phyloP scores from a whole-genome alignment of 2,113 vertebrate species.

The Polyodon spathula region DNA sequence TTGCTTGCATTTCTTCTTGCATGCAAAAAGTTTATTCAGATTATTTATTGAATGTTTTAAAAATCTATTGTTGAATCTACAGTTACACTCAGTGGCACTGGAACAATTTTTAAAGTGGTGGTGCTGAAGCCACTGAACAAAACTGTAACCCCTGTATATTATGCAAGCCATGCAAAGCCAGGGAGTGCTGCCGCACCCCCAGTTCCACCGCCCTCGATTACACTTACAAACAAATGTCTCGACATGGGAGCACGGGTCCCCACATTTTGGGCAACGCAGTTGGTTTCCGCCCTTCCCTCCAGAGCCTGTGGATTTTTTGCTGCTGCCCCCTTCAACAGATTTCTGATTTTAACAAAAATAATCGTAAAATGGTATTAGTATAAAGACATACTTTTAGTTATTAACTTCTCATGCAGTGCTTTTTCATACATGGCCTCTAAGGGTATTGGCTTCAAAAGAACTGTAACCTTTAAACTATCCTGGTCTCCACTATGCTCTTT shows the following conservation, averaged over 20 bases:
- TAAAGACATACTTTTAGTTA: neutral
- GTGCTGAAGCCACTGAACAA: no score
- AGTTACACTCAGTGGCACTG: no score
- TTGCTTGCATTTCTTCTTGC: no score
- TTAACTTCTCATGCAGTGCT: neutral
- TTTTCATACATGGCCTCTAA: neutral
- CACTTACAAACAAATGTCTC: slow-evolving; percentile 97
- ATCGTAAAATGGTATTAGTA: neutral
- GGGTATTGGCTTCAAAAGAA: neutral
- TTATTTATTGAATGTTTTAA: no score
- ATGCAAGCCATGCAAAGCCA: no score
- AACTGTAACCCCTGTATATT: neutral
- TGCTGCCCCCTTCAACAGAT: slow-evolving; percentile 61
- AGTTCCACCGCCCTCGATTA: neutral
- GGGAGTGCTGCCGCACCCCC: no score
- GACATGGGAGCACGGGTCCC: slow-evolving; percentile 89
- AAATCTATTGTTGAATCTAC: no score
- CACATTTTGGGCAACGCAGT: slow-evolving; percentile 91
- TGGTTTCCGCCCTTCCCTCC: slow-evolving; percentile 86
- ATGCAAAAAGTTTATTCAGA: no score
- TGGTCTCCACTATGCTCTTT: neutral
- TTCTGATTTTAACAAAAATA: slow-evolving; percentile 53
- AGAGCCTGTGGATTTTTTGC: slow-evolving; percentile 68
- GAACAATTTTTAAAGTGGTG: no score
- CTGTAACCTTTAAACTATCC: no score